Evolutionary conservation across 2,797 vertebrate species (phyloP), one percentile per base, ranked within the genome.

Genomic region (Argya squamiceps): DNA sequence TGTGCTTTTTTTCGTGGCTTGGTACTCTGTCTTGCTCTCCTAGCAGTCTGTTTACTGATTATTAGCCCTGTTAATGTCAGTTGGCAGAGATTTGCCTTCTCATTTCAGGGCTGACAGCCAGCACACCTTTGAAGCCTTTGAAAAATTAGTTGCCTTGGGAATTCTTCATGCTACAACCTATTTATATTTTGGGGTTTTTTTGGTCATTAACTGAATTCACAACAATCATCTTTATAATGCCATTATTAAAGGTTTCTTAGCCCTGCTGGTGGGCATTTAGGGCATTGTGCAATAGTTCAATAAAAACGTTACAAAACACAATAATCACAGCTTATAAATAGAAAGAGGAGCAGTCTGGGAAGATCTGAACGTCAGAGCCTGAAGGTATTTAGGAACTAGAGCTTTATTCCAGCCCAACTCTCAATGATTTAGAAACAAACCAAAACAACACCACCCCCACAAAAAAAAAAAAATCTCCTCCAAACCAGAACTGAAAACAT

Each of bases 81-180:
- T 19, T 95, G 93, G 92, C 79, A 91, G 79, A 79, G 67, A 37
- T 49, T 73, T 82, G 50, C 46, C 78, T 69, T 84, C 77, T 81
- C 74, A 30, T 55, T 92, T 2, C 10, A 52, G 70, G 73, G 63
- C 91, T 81, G 91, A 47, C 82, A 90, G 65, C 84, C 81, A 94
- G 56, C 69, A 88, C 71, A 91, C 69, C 84, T 97, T 95, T 94
- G 87, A 96, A 95, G 88, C 67, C 91, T 85, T 89, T 90, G 73
- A 80, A 68, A 58, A 91, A 65, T 80, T 65, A 65, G 50, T 82
- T 94, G 77, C 74, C 88, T 74, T 79, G 56, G 95, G 94, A 95
- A 30, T 88, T 90, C 88, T 94, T 92, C 91, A 23, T 95, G 85
- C 75, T 67, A 58, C 67, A 88, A 74, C 67, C 49, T 94, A 70